These are phyloP conservation scores for Zhuqinia jingwanae DNA, from an alignment of 2,888 invertebrate species.

Conservation along the genomic window DNA sequence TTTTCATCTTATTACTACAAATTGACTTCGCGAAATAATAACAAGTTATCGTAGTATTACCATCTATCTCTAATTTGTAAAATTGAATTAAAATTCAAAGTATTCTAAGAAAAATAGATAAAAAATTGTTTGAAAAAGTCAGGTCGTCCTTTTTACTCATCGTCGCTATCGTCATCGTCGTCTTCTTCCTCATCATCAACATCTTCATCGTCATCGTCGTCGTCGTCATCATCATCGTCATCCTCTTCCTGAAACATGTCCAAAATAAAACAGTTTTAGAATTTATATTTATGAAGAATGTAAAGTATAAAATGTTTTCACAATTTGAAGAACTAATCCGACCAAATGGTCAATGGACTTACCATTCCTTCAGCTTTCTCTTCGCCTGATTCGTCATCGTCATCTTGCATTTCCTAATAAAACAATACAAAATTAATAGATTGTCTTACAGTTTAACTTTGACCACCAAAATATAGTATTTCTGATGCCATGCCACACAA, in stretches of 20 bases:
- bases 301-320: background rate
- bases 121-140: constrained; percentile 15
- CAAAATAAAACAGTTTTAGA: constrained; percentile 3
- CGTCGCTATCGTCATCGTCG: constrained; percentile 76
- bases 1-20: too few species aligned
- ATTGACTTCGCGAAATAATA: too few species aligned
- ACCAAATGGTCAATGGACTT: constrained; percentile 37
- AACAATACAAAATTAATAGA: constrained; percentile 8
- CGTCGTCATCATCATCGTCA: constrained; percentile 74
- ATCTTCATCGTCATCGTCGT: constrained; percentile 76
- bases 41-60: too few species aligned
- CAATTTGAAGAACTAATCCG: background rate
- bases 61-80: too few species aligned
- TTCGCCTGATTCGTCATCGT: constrained; percentile 66
- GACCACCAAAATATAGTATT: background rate
- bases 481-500: too few species aligned
- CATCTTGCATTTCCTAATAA: constrained; percentile 57
- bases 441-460: too few species aligned
- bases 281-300: background rate
- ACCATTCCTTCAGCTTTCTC: constrained; percentile 19
- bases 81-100: background rate
- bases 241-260: background rate
- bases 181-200: constrained; percentile 74
- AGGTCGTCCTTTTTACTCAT: constrained; percentile 73
- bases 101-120: background rate